Percentiles rank a stretch among this genome's conserved stretches.
phyloP scores from a whole-genome alignment of 2,113 vertebrate species.

The Albula goreensis region DNA sequence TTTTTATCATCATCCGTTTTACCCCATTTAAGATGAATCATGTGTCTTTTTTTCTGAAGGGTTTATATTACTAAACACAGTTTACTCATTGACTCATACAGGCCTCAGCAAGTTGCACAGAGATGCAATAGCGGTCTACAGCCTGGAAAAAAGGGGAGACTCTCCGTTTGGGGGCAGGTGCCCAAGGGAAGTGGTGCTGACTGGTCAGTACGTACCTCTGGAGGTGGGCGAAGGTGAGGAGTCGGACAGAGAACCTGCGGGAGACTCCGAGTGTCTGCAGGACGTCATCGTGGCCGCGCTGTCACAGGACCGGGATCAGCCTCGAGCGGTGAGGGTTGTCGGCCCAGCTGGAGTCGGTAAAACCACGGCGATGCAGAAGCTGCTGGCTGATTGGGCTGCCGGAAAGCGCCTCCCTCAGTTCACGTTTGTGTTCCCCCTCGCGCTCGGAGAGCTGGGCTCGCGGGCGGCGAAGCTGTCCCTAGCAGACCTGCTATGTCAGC shows the following conservation, averaged over 20 bases:
- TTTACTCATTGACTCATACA: conserved; percentile 18
- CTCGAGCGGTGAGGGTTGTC: conserved; percentile 45
- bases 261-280: conserved; percentile 36
- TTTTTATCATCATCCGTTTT: too few species aligned
- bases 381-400: conserved; percentile 60
- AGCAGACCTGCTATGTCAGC: conserved; percentile 48
- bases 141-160: conserved; percentile 31
- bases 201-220: conserved; percentile 43
- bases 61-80: not conserved
- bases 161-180: conserved; percentile 56
- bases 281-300: conserved; percentile 42
- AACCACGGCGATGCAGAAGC: conserved; percentile 63
- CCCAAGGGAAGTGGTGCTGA: conserved; percentile 44
- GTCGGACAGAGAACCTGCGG: not conserved
- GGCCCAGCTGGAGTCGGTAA: conserved; percentile 71
- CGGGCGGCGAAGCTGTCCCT: conserved; percentile 41
- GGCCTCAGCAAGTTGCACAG: conserved; percentile 52
- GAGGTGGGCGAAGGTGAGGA: not conserved
- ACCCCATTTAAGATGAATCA: too few species aligned
- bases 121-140: conserved; percentile 31
- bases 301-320: not conserved
- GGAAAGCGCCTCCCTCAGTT: conserved; percentile 54
- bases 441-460: conserved; percentile 46
- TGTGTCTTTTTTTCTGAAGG: too few species aligned
- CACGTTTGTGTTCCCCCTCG: conserved; percentile 57